Base-by-base conservation (phyloP, 2,888 invertebrate genomes). In the Agriopis aurantiaria region DNA sequence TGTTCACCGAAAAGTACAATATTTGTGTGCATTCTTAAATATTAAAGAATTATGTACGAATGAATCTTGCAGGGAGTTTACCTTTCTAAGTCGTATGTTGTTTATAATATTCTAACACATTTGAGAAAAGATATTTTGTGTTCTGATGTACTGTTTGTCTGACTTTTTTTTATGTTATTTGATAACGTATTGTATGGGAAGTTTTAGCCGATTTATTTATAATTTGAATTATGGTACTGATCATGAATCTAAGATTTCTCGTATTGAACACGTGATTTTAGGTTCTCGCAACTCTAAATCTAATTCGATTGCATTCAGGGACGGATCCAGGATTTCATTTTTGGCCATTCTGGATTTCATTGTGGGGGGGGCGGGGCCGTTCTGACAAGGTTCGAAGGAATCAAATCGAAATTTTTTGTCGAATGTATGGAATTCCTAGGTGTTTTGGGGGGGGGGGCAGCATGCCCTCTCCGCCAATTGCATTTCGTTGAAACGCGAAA, bases 1-100 rank as follows among this genome's bases (percentile, higher is more conserved):
- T 73, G 75, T 76, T 80, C 81, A 86, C 85, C 87, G 76, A 83
- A 87, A 83, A 90, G 90, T 90, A 89, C 90, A 90, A 90, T 83
- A 78, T 73, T 58, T 76, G 80, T 83, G 85, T 85, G 86, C 86
- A 86, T 88, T 88, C 80, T 66, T 59, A 79, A 82, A 77, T 71
- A 68, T 71, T 80, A 75, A 72, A 76, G 76, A 73, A 76, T 75
- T 75, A 77, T 72, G 75, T 80, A 77, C 74, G 74, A 76, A 67
- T 72, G 61, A 67, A 75, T 76, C 65, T 73, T 71, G 74, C 75
- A 68, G 68, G 72, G 69, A 69, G 17, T 67, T 53, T 40, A 7
- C n/a, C 40, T n/a, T 45, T 66, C n/a, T 70, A 73, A 68, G 59
- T 73, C 52, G n/a, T 68, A 48, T 69, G 65, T 69, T 68, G 61